Base-by-base conservation (phyloP, 64 coral and sea anemone genomes). In the Catalaphyllia jardinei region DNA sequence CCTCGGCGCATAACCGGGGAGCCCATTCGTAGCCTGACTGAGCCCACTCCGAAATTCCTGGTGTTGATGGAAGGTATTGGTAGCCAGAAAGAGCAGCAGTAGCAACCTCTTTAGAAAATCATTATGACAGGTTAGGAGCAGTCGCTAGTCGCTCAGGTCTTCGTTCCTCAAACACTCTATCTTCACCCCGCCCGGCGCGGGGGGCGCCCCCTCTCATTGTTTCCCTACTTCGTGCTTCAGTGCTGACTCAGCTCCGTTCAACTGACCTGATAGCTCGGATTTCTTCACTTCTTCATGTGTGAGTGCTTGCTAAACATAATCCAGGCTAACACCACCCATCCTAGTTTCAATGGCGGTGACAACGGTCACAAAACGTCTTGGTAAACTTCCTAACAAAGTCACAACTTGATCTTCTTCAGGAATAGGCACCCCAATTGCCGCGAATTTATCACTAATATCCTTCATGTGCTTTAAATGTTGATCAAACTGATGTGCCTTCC, bases 371-470 rank as follows among this genome's bases (percentile, higher is more conserved):
- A 76, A 88, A 76, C 86, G n/a, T n/a, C n/a, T 64, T 39, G 63
- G 86, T 22, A 87, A 87, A 73, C 84, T 87, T 87, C 67, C 72
- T 76, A 88, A 76, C 62, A 88, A 61, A 61, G 73, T 88, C 16
- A 77, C 73, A 33, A 76, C 86, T 88, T 88, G 86, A 46, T 88
- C 72, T 61, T 88, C 51, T 62, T 88, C 52, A 22, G 73, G 35
- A 77, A 76, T 77, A 62, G 89, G 89, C 57, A 54, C 67, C 8
- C 89, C 89, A 91, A 92, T 79, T 86, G 82, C 90, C 72, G 73
- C 74, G 7, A 90, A 31, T 50, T 75, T 89, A 33, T 89, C 88
- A 69, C 3, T 46, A 46, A 46, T 46, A 46, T 46, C 42, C 42
- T 46, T 46, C 42, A 46, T 46, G 33, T 35, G 22, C n/a, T 79